Evolutionary conservation across 2,888 invertebrate genomes (phyloP).

Genomic region (Acanthococcus lagerstroemiae): DNA sequence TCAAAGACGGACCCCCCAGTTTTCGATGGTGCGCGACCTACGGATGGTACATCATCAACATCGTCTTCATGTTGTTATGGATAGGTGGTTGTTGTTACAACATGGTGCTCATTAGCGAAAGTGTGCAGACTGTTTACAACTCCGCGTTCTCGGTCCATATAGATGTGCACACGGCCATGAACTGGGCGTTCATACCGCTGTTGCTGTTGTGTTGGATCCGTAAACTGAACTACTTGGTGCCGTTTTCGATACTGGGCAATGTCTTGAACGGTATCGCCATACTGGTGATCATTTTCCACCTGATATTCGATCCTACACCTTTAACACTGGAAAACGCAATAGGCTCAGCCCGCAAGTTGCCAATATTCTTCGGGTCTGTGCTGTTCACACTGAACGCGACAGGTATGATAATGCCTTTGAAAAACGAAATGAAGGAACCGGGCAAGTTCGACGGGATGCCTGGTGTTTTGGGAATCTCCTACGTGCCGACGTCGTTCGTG

Average conservation of each 20-base stretch:
- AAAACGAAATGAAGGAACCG: conserved; percentile 88
- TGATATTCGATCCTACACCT: conserved; percentile 60
- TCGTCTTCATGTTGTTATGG: conserved; percentile 2
- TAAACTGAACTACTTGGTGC: conserved; percentile 75
- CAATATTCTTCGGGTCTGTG: conserved; percentile 90
- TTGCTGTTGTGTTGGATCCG: conserved; percentile 70
- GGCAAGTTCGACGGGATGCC: conserved; percentile 63
- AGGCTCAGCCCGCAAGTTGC: conserved; percentile 58
- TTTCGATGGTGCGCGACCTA: conserved; percentile 3
- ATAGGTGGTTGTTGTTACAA: background rate
- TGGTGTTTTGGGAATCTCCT: conserved; percentile 75
- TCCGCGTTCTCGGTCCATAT: conserved; percentile 8
- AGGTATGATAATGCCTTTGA: conserved; percentile 69
- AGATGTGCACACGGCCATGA: conserved; percentile 34
- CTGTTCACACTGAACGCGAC: conserved; percentile 93
- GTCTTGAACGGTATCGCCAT: conserved; percentile 71
- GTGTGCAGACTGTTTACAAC: background rate
- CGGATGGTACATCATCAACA: background rate
- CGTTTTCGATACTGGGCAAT: conserved; percentile 82
- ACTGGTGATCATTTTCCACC: conserved; percentile 71
- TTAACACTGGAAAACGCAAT: conserved; percentile 53
- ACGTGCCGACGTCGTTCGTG: conserved; percentile 66
- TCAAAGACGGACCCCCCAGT: conserved; percentile 1
- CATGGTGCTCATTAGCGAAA: background rate
- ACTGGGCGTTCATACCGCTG: conserved; percentile 43